Evolutionary conservation across 2,888 invertebrate species (phyloP), one percentile per base, ranked within the genome.

Genomic region (Ochlodes sylvanus): DNA sequence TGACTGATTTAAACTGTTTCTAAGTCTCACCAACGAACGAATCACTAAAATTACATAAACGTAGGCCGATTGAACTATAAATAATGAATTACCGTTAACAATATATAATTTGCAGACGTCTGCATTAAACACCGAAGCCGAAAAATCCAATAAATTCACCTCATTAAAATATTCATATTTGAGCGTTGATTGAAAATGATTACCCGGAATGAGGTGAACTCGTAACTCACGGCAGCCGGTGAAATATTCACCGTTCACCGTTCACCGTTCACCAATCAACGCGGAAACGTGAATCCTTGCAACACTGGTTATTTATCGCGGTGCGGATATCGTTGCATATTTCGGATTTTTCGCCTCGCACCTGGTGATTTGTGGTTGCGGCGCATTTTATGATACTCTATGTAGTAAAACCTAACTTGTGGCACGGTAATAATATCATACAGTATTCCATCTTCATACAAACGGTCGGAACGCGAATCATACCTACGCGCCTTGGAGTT

Each of bases 251-350:
- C 65, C 27, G 27, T 2, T 27, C 27, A 2, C 3, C 5, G 27
- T 27, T 27, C 27, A 2, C 5, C 27, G 65, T 58, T 58, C 58
- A 52, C 57, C 65, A 65, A 58, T 65, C 65, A 58, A 58, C 58
- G 57, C 65, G 64, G 64, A 19, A 58, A 55, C 63, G 63, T 44
- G 58, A 50, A 44, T 7, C 41, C 58, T 77, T 77, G 76, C 75
- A 76, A 74, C 78, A 76, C 74, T 64, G 71, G 19, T 78, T 76
- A 80, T 78, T 79, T 78, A 79, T 78, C 67, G 73, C 63, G 70
- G 71, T 67, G 73, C 69, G 75, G 77, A 79, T 78, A 79, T 79
- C 74, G 76, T 73, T 73, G 75, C 76, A 76, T 79, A 78, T 78
- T 77, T 76, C 72, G 73, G 73, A 76, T 76, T 74, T 66, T 66